These are phyloP conservation scores for Acrocyrtus sp. DNA, from an alignment of 2,888 invertebrate species.

Conservation along the genomic window DNA sequence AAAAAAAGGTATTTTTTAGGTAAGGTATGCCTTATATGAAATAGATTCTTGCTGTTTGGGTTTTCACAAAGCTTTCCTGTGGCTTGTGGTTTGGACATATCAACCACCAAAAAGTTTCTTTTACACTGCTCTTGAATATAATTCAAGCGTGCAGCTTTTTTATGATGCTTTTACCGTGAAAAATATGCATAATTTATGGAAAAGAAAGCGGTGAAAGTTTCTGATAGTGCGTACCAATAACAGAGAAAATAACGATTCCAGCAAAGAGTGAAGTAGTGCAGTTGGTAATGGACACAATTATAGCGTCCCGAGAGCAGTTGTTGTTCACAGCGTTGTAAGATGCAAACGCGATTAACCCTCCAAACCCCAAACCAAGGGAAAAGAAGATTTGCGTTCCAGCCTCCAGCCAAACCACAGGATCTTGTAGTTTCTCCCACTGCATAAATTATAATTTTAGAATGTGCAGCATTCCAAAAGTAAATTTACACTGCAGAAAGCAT, in stretches of 20 bases:
- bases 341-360: constrained; percentile 94
- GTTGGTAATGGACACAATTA: constrained; percentile 91
- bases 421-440: constrained; percentile 86
- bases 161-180: too few species aligned
- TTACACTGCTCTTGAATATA: too few species aligned
- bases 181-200: too few species aligned
- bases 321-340: constrained; percentile 98
- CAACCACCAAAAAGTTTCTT: too few species aligned
- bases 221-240: constrained; percentile 82
- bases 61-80: too few species aligned
- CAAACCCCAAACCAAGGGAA: constrained; percentile 93
- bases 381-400: constrained; percentile 98
- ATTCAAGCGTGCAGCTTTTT: too few species aligned
- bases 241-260: constrained; percentile 94
- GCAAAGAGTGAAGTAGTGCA: constrained; percentile 97
- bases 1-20: too few species aligned
- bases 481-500: neutral
- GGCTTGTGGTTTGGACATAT: too few species aligned
- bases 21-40: too few species aligned
- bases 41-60: too few species aligned
- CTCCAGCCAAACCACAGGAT: constrained; percentile 94
- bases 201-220: too few species aligned
- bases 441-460: constrained; percentile 50
- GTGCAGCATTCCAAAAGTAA: neutral
- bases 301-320: constrained; percentile 93